A percentile compares a stretch with the other conserved stretches of the same genome.
Evolutionary conservation across 2,113 vertebrate species (phyloP).

Genomic region (Rhegmatorhina hoffmannsi): DNA sequence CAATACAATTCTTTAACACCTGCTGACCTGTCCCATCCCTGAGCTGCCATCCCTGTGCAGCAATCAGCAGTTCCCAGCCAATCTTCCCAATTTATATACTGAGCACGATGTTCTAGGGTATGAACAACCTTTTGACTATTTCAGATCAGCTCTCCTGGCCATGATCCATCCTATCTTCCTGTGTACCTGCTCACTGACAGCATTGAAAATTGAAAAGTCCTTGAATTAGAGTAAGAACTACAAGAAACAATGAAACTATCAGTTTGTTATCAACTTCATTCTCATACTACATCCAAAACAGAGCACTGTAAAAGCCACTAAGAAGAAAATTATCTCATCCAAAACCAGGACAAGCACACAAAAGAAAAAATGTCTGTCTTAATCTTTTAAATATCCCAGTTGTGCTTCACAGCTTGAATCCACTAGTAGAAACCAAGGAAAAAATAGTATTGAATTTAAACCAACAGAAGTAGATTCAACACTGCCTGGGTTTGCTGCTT

Average conservation of each 20-base stretch:
- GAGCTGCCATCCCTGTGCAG: neutral
- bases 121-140: neutral
- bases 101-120: neutral
- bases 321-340: neutral
- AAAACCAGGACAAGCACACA: neutral
- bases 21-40: neutral
- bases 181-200: neutral
- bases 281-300: neutral
- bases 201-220: neutral
- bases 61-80: accelerated
- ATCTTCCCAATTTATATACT: neutral
- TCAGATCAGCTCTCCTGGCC: neutral
- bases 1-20: neutral
- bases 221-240: neutral
- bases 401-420: conserved; percentile 81
- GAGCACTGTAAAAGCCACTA: neutral
- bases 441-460: conserved; percentile 8
- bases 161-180: neutral
- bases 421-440: conserved; percentile 57
- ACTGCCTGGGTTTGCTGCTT: conserved; percentile 58
- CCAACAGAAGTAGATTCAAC: conserved; percentile 72
- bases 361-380: conserved; percentile 71
- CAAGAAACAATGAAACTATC: neutral
- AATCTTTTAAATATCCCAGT: conserved; percentile 66
- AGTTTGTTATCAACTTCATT: neutral